Conservation (phyloP, 53 echinoderm and acorn worm species). For the Pentamera pediparva region DNA sequence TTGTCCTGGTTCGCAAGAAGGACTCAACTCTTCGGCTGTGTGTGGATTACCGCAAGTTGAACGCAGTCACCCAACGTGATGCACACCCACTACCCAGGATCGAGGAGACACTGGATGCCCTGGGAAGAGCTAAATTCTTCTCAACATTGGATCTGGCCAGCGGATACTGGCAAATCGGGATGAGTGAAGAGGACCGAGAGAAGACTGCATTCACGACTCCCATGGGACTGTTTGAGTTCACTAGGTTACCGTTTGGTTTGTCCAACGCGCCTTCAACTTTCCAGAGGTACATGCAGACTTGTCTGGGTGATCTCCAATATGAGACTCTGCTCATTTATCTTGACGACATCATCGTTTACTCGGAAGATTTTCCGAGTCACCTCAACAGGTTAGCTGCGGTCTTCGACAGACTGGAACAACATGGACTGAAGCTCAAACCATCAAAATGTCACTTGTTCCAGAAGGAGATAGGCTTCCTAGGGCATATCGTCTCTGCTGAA, state of each 20-base stretch:
- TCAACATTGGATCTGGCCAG: constrained; percentile 39
- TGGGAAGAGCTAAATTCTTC: constrained; percentile 31
- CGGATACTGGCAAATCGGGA: constrained; percentile 49
- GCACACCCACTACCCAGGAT: constrained; percentile 49
- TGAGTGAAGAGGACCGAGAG: constrained; percentile 33
- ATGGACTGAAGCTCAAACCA: constrained; percentile 59
- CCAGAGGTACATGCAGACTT: constrained; percentile 44
- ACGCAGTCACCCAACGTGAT: constrained; percentile 18
- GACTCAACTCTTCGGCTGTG: constrained; percentile 21
- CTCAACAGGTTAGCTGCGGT: constrained; percentile 35
- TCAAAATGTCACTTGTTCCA: constrained; percentile 52
- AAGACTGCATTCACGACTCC: constrained; percentile 45
- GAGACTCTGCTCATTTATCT: constrained; percentile 39
- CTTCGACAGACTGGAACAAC: constrained; percentile 10
- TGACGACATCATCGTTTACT: constrained; percentile 53
- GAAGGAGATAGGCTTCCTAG: constrained; percentile 39
- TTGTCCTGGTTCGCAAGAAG: constrained; percentile 43
- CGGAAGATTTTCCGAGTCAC: constrained; percentile 30
- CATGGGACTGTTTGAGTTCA: constrained; percentile 43
- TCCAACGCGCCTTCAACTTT: constrained; percentile 57
- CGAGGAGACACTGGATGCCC: constrained; percentile 43
- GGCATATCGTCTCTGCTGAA: constrained; percentile 39
- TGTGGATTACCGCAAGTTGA: constrained; percentile 42
- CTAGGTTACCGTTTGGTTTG: constrained; percentile 39
- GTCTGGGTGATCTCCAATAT: constrained; percentile 42